Conservation (phyloP, 2,888 invertebrate genomes). For the Pocota personata region DNA sequence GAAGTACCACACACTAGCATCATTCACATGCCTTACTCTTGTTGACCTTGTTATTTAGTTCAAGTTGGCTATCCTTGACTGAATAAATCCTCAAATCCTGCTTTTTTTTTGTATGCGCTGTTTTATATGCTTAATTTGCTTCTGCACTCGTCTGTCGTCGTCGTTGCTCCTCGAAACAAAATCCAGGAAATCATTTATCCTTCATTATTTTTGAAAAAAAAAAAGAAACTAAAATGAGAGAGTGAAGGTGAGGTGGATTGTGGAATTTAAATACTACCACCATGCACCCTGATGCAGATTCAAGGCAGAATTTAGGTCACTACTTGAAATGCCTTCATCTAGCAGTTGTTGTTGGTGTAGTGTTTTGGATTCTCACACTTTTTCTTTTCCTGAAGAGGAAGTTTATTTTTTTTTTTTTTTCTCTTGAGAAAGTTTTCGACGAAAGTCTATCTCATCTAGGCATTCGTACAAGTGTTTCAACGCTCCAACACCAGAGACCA, state of each 20-base stretch:
- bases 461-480: not conserved
- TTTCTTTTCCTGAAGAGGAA: not conserved
- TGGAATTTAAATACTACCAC: not conserved
- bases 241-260: not conserved
- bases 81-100: not conserved
- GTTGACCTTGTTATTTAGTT: slow-evolving; percentile 62
- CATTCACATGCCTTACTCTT: slow-evolving; percentile 35
- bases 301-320: slow-evolving; percentile 43
- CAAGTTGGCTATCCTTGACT: slow-evolving; percentile 54
- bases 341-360: slow-evolving; percentile 10
- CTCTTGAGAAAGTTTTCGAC: slow-evolving; percentile 12
- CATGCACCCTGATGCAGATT: slow-evolving; percentile 13
- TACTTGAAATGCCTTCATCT: slow-evolving; percentile 10
- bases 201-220: slow-evolving; percentile 13
- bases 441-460: not conserved
- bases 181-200: slow-evolving; percentile 42
- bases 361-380: slow-evolving; percentile 3
- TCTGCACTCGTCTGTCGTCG: not conserved
- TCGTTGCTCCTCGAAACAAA: not conserved
- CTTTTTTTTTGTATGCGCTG: not conserved
- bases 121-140: not conserved
- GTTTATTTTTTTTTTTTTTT: not conserved
- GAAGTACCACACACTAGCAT: slow-evolving; percentile 34
- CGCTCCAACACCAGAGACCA: not conserved
- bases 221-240: not conserved